Conservation (phyloP, 2,113 vertebrate species). For the Phyllostomus discolor region DNA sequence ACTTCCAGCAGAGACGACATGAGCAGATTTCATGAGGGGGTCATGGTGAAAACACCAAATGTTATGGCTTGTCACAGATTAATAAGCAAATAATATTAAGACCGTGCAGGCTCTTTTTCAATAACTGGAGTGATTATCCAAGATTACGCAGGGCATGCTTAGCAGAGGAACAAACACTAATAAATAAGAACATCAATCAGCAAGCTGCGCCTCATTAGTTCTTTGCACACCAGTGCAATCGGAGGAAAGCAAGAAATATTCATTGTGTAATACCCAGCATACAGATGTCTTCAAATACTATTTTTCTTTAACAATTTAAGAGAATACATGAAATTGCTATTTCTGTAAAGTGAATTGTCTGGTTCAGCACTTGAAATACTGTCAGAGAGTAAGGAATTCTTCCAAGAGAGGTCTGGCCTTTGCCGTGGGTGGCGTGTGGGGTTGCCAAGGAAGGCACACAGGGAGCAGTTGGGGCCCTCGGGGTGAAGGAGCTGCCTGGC, state of each 20-base stretch:
- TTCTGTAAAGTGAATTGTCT: neutral
- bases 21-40: slow-evolving; percentile 47
- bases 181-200: slow-evolving; percentile 67
- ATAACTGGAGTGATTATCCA: slow-evolving; percentile 65
- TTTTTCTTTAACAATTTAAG: slow-evolving; percentile 58
- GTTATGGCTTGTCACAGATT: slow-evolving; percentile 67
- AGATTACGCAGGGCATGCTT: slow-evolving; percentile 62
- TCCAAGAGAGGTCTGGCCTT: neutral
- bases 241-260: slow-evolving; percentile 55
- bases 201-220: slow-evolving; percentile 73
- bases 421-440: neutral
- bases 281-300: neutral
- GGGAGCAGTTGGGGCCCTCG: neutral
- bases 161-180: slow-evolving; percentile 58
- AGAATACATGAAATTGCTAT: neutral
- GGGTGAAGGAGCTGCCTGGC: too few species aligned
- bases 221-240: slow-evolving; percentile 58
- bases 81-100: slow-evolving; percentile 72
- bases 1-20: slow-evolving; percentile 33
- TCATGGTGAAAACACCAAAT: slow-evolving; percentile 59
- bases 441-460: neutral
- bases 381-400: neutral
- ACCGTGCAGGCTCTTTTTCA: slow-evolving; percentile 45
- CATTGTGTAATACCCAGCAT: slow-evolving; percentile 41
- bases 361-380: neutral